A percentile compares a stretch with the other conserved stretches of the same genome.
These are phyloP conservation scores for Hartigia nigra DNA, from an alignment of 2,888 invertebrate genomes.

Conservation along the genomic window DNA sequence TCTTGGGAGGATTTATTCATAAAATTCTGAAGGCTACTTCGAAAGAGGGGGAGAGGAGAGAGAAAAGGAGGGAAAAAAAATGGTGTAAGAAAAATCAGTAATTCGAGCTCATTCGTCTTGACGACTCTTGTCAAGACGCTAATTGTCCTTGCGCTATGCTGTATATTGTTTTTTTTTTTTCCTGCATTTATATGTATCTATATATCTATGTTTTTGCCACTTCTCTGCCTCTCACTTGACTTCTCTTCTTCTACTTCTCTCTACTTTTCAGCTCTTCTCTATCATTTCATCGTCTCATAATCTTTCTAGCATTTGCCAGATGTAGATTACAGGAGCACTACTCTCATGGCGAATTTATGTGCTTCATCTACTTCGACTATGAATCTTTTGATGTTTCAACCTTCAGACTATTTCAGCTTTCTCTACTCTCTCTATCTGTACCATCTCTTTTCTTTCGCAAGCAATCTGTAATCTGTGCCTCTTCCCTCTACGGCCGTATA, in stretches of 20 bases:
- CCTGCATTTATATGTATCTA: constrained; percentile 13
- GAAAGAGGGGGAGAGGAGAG: background rate
- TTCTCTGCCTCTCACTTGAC: background rate
- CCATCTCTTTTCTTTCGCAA: background rate
- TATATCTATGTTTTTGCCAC: background rate
- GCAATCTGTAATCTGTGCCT: constrained; percentile 1
- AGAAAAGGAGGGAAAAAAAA: background rate
- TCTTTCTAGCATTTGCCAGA: background rate
- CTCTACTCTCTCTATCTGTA: constrained; percentile 21
- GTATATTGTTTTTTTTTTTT: constrained; percentile 8
- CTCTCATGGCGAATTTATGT: too few species aligned
- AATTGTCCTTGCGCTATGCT: background rate
- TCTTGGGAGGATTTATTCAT: background rate
- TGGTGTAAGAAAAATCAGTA: too few species aligned
- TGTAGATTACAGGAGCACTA: background rate
- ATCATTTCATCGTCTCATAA: background rate
- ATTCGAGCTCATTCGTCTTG: background rate
- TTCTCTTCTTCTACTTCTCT: constrained; percentile 5
- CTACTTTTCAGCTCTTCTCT: constrained; percentile 3
- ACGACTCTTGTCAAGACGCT: background rate
- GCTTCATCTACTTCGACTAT: background rate
- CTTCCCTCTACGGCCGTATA: background rate
- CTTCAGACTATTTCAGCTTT: background rate
- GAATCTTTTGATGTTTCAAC: background rate
- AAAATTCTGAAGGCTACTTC: too few species aligned